These are phyloP conservation scores for Regulus satrapa DNA, from an alignment of 2,113 vertebrate genomes.

Conservation along the genomic window DNA sequence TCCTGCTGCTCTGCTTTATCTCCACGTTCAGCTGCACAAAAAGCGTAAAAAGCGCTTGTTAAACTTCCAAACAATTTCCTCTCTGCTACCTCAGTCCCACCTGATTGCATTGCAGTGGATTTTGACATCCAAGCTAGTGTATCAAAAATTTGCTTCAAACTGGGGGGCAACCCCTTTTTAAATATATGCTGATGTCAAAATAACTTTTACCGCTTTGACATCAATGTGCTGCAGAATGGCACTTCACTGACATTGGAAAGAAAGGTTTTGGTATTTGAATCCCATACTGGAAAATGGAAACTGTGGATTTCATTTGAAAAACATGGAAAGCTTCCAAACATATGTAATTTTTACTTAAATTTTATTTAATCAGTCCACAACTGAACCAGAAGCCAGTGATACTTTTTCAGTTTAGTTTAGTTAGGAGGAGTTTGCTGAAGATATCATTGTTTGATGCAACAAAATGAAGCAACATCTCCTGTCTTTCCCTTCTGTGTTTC, in stretches of 20 bases:
- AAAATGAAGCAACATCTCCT: background rate
- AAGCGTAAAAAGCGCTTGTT: background rate
- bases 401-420: background rate
- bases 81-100: background rate
- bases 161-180: background rate
- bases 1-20: background rate
- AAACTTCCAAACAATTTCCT: background rate
- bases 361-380: background rate
- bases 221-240: background rate
- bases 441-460: background rate
- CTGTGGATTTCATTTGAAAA: background rate
- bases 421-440: background rate
- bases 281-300: background rate
- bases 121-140: background rate
- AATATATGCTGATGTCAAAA: background rate
- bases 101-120: background rate
- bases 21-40: background rate
- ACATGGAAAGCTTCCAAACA: background rate
- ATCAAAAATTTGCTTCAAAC: background rate
- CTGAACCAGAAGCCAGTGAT: background rate
- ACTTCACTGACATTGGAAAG: background rate
- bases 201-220: background rate
- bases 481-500: background rate
- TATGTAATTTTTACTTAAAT: background rate
- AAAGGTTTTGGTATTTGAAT: background rate